Base-by-base conservation (phyloP, 1,140 invertebrate species). In the Ostrea edulis region DNA sequence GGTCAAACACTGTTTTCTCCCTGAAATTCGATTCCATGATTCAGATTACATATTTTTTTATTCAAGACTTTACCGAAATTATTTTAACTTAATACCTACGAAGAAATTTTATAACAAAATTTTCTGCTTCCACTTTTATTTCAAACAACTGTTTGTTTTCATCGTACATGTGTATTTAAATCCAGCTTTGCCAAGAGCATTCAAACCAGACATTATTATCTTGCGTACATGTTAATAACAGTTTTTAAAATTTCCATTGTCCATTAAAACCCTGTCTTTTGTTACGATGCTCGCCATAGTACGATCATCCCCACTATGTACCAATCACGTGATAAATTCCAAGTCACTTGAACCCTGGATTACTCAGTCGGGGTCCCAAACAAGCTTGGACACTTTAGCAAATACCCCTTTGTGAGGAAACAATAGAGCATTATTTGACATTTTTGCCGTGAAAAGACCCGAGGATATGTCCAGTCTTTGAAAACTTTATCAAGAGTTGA, bases 341-440 rank as follows among this genome's bases (percentile, higher is more conserved):
- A 52, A 54, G 82, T 83, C 82, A 83, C 82, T 83, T 83, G 82
- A 83, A 83, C 82, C 82, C 44, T 83, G 82, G 82, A 83, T 83
- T 83, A 83, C 44, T 51, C 82, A 17, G 82, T 54, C 51, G 82
- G 82, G 53, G 82, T 52, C 51, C 82, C 51, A 52, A 83, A 54
- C 53, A 83, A 83, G 82, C 44, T 53, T 53, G 82, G 53, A 83
- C 51, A 53, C 53, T 54, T 54, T 54, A 53, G 44, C 53, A 54
- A 53, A 83, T 54, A 53, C 82, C 44, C 82, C 44, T 52, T 83
- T 83, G 68, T 77, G 68, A 14, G 68, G 20, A 83, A 54, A 83
- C 82, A 83, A 83, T 83, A 51, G 82, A 52, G 82, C 22, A 54
- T 83, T 83, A 83, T 52, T 83, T 83, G 82, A 83, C 82, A 83